phyloP scores from a whole-genome alignment of 2,888 invertebrate genomes.

The Diarsia rubi region DNA sequence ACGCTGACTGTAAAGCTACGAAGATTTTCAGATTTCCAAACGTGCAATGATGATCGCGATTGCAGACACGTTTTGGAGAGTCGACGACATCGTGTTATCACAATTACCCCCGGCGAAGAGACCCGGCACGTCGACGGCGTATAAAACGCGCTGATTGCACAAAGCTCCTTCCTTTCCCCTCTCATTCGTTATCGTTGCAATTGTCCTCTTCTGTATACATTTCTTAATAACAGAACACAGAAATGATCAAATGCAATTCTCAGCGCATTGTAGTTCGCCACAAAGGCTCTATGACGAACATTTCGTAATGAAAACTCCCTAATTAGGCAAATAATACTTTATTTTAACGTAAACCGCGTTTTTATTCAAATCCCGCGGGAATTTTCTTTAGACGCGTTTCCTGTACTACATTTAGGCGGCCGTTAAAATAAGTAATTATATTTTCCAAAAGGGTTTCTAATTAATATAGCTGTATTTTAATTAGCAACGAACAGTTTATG shows the following conservation, averaged over 20 bases:
- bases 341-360: constrained; percentile 59
- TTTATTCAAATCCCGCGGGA: constrained; percentile 61
- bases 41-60: constrained; percentile 67
- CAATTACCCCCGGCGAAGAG: constrained; percentile 77
- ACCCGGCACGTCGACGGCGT: constrained; percentile 73
- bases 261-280: constrained; percentile 66
- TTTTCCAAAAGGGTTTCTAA: constrained; percentile 73
- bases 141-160: constrained; percentile 89
- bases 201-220: constrained; percentile 79
- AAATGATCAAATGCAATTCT: constrained; percentile 76
- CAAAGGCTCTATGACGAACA: constrained; percentile 56
- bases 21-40: constrained; percentile 52
- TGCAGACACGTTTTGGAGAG: constrained; percentile 75
- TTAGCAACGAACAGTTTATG: constrained; percentile 70
- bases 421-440: constrained; percentile 71
- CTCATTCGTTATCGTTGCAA: constrained; percentile 87
- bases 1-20: constrained; percentile 7
- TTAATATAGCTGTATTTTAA: constrained; percentile 74
- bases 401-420: constrained; percentile 67
- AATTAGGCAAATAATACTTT: constrained; percentile 64
- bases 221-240: constrained; percentile 81
- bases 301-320: constrained; percentile 50
- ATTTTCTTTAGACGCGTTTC: constrained; percentile 66
- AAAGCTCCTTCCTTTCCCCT: constrained; percentile 85
- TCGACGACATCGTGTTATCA: constrained; percentile 72